These are phyloP conservation scores for Smittia aterrima DNA, from an alignment of 2,888 invertebrate genomes.

Conservation along the genomic window DNA sequence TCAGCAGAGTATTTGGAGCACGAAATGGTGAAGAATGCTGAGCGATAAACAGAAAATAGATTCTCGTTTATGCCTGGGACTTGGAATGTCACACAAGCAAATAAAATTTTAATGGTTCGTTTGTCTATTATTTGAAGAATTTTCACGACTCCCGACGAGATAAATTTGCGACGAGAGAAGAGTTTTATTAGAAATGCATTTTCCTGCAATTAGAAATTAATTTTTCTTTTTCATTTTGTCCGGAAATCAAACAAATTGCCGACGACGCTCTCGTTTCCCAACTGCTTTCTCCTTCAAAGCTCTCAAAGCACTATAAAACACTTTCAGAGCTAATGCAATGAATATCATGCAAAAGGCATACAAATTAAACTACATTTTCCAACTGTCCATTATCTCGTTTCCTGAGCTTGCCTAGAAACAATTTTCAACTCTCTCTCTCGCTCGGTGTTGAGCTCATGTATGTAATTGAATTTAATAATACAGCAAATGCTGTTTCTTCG, in stretches of 20 bases:
- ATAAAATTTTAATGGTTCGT: background rate
- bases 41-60: conserved; percentile 3
- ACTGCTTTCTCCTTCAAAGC: too few relatives aligned
- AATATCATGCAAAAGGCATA: background rate
- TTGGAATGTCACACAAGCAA: background rate
- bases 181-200: too few relatives aligned
- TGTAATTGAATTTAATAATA: conserved; percentile 33
- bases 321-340: background rate
- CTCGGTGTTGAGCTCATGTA: background rate
- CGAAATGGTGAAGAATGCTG: background rate
- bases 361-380: conserved; percentile 13
- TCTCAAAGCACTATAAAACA: background rate
- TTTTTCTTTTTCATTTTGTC: too few relatives aligned
- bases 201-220: too few relatives aligned
- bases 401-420: background rate
- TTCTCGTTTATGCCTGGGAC: background rate
- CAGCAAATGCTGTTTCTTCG: background rate
- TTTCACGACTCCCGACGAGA: background rate
- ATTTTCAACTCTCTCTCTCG: conserved; percentile 2
- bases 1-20: conserved; percentile 5
- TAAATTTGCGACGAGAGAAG: too few relatives aligned
- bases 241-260: too few relatives aligned
- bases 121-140: background rate
- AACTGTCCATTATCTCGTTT: conserved; percentile 11
- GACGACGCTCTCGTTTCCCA: too few relatives aligned